Percentiles rank a stretch among this genome's conserved stretches.
Evolutionary conservation across 1,140 invertebrate species (phyloP).

Genomic region (Bombus breviceps): DNA sequence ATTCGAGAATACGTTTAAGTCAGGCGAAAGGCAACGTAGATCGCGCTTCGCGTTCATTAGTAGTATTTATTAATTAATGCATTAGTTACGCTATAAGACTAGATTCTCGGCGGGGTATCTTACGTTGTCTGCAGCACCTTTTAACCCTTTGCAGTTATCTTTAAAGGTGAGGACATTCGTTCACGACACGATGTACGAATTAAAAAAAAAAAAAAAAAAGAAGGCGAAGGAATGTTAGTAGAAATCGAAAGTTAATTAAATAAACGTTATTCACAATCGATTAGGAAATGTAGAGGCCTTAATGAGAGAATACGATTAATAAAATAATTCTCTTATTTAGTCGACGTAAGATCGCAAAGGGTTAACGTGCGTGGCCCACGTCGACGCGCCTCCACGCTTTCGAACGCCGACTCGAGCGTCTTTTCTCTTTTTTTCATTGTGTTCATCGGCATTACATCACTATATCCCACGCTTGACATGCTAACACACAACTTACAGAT

Average conservation of each 20-base stretch:
- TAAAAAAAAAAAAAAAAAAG: too few relatives aligned
- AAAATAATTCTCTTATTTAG: background rate
- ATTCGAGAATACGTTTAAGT: conserved; percentile 53
- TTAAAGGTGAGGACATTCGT: too few relatives aligned
- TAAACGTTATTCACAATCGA: background rate
- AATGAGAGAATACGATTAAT: background rate
- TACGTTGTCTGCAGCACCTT: conserved; percentile 32
- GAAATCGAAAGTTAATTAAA: background rate
- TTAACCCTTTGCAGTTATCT: conserved; percentile 23
- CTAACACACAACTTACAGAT: conserved; percentile 70
- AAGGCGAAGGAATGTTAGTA: conserved; percentile 14
- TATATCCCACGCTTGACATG: conserved; percentile 61
- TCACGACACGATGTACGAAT: too few relatives aligned
- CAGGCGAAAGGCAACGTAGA: conserved; percentile 66
- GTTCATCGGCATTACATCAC: conserved; percentile 53
- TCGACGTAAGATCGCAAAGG: conserved; percentile 16
- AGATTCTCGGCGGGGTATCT: conserved; percentile 71
- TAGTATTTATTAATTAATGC: conserved; percentile 63
- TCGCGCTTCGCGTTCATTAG: conserved; percentile 59
- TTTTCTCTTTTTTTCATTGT: conserved; percentile 9
- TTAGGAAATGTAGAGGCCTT: background rate
- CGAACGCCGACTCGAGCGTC: conserved; percentile 22
- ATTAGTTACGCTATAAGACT: conserved; percentile 70
- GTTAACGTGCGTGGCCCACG: conserved; percentile 14
- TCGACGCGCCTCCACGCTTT: conserved; percentile 22